These are phyloP conservation scores for Panzeria rudis DNA, from an alignment of 2,888 invertebrate genomes.

Conservation along the genomic window DNA sequence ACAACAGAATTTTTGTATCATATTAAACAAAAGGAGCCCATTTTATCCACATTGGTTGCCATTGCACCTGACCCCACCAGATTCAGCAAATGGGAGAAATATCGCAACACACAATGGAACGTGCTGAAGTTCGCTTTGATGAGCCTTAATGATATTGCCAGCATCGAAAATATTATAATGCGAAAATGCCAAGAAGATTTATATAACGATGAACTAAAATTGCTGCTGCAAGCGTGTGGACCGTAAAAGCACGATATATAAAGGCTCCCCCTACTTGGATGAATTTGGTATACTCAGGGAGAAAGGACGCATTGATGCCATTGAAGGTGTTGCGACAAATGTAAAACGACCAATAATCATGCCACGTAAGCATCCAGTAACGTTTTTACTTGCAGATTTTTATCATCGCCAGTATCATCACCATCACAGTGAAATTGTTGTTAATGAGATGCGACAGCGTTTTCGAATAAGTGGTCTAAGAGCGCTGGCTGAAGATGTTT, in stretches of 20 bases:
- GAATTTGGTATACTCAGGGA: too few species aligned
- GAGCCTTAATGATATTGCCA: too few species aligned
- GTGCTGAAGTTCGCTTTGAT: neutral
- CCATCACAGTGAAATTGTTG: too few species aligned
- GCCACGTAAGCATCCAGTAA: neutral
- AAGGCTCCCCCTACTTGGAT: neutral
- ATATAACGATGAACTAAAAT: neutral
- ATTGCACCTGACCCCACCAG: too few species aligned
- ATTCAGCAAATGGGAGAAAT: neutral
- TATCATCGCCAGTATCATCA: slow-evolving; percentile 38
- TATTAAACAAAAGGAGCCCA: neutral
- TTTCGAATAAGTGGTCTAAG: too few species aligned
- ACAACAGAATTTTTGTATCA: neutral
- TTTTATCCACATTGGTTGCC: neutral
- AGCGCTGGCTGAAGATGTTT: slow-evolving; percentile 23
- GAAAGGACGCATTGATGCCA: too few species aligned
- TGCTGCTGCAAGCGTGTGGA: neutral
- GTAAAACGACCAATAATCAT: too few species aligned
- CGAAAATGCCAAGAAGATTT: neutral
- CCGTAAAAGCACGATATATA: neutral
- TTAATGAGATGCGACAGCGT: too few species aligned
- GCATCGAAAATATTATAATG: neutral
- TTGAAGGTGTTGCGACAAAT: too few species aligned
- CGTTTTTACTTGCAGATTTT: neutral
- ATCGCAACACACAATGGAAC: neutral